Percentiles rank a stretch among this genome's conserved stretches.
Evolutionary conservation across 2,797 vertebrate species (phyloP).

Genomic region (Crax fasciolata): DNA sequence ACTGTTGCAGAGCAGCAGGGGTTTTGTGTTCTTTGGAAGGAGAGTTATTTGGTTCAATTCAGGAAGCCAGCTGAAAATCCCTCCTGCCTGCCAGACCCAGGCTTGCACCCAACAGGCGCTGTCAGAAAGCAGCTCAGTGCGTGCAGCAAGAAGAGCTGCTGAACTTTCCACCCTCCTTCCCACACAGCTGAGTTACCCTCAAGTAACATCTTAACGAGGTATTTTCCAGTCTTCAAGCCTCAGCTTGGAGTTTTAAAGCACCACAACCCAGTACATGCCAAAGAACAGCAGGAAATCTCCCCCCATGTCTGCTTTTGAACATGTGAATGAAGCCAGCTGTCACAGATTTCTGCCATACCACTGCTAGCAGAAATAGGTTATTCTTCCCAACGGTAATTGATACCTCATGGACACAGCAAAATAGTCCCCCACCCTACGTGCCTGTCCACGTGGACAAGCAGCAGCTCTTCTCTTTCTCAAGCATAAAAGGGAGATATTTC

Average conservation of each 20-base stretch:
- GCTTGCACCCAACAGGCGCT: background rate
- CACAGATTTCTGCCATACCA: background rate
- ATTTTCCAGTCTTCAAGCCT: background rate
- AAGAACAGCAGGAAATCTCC: background rate
- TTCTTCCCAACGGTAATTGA: background rate
- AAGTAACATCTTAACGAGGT: rapidly evolving
- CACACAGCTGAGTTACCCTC: background rate
- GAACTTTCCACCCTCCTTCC: background rate
- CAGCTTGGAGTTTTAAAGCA: background rate
- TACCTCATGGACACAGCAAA: background rate
- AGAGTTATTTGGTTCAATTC: background rate
- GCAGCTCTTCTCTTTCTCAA: background rate
- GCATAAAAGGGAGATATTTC: background rate
- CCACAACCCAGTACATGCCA: background rate
- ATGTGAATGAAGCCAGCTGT: background rate
- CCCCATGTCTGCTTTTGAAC: background rate
- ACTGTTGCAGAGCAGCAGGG: background rate
- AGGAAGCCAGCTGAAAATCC: background rate
- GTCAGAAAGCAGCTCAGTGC: background rate
- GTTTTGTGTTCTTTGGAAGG: background rate
- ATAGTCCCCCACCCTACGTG: background rate
- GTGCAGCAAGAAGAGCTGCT: background rate
- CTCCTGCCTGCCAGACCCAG: background rate
- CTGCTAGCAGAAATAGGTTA: background rate
- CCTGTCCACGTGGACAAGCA: background rate